phyloP scores from a whole-genome alignment of 2,113 vertebrate species.

The Anolis sagrei region DNA sequence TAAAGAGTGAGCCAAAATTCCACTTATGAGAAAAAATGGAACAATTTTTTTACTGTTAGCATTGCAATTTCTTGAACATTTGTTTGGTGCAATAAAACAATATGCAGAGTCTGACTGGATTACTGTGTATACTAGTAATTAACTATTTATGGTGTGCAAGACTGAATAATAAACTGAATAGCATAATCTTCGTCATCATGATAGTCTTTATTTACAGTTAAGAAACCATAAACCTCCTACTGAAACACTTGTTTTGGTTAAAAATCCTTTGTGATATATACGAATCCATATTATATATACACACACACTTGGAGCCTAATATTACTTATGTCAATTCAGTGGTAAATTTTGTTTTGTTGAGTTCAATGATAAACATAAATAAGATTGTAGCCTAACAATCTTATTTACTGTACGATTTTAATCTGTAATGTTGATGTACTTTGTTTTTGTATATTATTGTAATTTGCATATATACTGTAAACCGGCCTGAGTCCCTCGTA shows the following conservation, averaged over 20 bases:
- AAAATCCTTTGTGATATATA: too few species aligned
- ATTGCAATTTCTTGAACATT: background rate
- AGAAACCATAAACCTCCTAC: too few species aligned
- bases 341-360: background rate
- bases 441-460: too few species aligned
- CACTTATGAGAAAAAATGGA: background rate
- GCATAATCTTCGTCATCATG: background rate
- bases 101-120: background rate
- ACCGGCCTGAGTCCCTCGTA: too few species aligned
- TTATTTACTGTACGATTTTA: too few species aligned
- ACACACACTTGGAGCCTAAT: too few species aligned
- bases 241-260: too few species aligned
- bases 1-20: conserved; percentile 9
- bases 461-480: too few species aligned
- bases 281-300: too few species aligned
- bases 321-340: background rate
- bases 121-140: background rate
- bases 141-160: background rate
- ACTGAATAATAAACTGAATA: background rate
- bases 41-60: background rate
- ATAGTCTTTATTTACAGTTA: too few species aligned
- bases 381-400: background rate
- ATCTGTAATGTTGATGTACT: too few species aligned
- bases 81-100: background rate
- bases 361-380: background rate